Conservation (phyloP, 2,888 invertebrate species). For the Tromatobia lineatoria region DNA sequence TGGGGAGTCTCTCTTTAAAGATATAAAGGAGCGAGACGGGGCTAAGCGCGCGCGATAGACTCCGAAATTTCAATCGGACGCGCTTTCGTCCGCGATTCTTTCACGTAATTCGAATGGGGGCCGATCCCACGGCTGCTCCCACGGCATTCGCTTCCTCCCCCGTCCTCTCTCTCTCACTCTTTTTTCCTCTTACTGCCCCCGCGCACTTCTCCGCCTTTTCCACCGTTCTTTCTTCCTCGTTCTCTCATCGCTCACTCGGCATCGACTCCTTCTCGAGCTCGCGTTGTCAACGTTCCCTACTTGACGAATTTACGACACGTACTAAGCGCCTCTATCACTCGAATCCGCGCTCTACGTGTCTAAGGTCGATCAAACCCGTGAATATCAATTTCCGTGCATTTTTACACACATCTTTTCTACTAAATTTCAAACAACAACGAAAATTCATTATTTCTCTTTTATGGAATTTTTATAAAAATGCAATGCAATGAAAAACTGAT, state of each 20-base stretch:
- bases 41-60: slow-evolving; percentile 66
- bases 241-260: slow-evolving; percentile 52
- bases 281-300: slow-evolving; percentile 16
- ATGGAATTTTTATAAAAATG: too few species aligned
- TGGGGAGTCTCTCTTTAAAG: not conserved
- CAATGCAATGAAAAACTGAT: too few species aligned
- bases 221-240: slow-evolving; percentile 36
- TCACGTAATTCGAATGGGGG: slow-evolving; percentile 82
- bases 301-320: slow-evolving; percentile 76
- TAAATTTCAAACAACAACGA: not conserved
- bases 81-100: slow-evolving; percentile 78
- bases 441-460: too few species aligned
- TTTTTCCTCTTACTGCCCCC: slow-evolving; percentile 12
- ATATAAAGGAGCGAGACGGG: slow-evolving; percentile 18
- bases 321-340: slow-evolving; percentile 62
- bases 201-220: slow-evolving; percentile 12
- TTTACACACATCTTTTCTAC: not conserved
- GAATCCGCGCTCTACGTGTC: slow-evolving; percentile 47
- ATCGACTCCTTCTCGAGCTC: slow-evolving; percentile 40
- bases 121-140: slow-evolving; percentile 81
- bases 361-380: slow-evolving; percentile 23
- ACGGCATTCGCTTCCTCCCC: slow-evolving; percentile 71
- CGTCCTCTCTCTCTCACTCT: slow-evolving; percentile 36
- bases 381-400: not conserved
- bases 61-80: slow-evolving; percentile 81